phyloP scores from a whole-genome alignment of 2,797 vertebrate genomes.

The Gymnothorax javanicus region DNA sequence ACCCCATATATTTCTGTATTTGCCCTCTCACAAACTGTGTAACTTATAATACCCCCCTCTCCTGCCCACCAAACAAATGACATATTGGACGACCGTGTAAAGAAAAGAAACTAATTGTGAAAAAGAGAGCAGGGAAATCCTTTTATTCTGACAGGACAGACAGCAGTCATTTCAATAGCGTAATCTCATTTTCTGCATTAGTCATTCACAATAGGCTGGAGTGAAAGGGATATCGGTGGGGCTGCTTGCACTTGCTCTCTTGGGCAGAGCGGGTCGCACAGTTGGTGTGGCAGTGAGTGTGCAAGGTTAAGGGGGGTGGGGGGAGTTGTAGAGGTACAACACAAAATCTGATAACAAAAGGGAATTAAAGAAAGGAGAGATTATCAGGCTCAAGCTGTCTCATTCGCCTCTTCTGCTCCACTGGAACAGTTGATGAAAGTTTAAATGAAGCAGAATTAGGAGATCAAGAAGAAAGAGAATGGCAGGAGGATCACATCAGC shows the following conservation, averaged over 20 bases:
- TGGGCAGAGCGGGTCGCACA: neutral
- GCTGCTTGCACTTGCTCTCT: neutral
- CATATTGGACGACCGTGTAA: slow-evolving; percentile 80
- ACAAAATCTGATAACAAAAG: slow-evolving; percentile 77
- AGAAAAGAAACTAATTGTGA: slow-evolving; percentile 68
- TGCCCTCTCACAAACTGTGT: too few relatives aligned
- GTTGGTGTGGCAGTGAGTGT: slow-evolving; percentile 6
- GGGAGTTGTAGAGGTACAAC: slow-evolving; percentile 64
- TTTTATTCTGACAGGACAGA: slow-evolving; percentile 64
- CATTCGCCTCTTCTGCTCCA: slow-evolving; percentile 98
- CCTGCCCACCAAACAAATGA: slow-evolving; percentile 71
- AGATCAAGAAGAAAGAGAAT: slow-evolving; percentile 84
- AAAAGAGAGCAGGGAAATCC: slow-evolving; percentile 78
- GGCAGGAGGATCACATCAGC: slow-evolving; percentile 57
- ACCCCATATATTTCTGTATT: too few relatives aligned
- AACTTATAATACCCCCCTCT: too few relatives aligned
- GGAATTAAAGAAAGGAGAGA: slow-evolving; percentile 57
- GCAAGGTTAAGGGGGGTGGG: slow-evolving; percentile 27
- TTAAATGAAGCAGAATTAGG: slow-evolving; percentile 99
- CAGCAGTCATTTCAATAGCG: slow-evolving; percentile 97
- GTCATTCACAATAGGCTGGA: slow-evolving; percentile 73
- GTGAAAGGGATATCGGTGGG: slow-evolving; percentile 58
- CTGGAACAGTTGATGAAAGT: slow-evolving; percentile 99
- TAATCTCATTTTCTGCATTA: slow-evolving; percentile 99
- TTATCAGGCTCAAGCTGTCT: slow-evolving; percentile 76